These are phyloP conservation scores for Diglossa cyanea DNA, from an alignment of 2,797 vertebrate genomes.

Conservation along the genomic window DNA sequence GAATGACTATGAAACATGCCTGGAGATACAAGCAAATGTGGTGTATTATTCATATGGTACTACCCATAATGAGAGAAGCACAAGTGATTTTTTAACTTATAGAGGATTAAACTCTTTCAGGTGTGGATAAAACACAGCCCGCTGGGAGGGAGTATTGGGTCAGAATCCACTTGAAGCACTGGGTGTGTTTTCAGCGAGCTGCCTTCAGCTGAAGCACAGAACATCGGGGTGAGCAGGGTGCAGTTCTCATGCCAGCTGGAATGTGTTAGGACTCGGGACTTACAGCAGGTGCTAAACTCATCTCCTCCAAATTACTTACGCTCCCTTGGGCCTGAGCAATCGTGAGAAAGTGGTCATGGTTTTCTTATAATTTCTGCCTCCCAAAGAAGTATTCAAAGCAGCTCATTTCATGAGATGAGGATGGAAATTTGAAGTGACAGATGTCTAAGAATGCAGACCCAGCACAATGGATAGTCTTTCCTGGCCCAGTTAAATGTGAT, in stretches of 20 bases:
- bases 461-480: not conserved
- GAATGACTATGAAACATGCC: not conserved
- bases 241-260: not conserved
- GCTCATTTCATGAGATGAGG: not conserved
- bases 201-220: not conserved
- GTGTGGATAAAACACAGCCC: not conserved
- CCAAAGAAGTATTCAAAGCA: not conserved
- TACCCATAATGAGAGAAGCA: not conserved
- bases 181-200: not conserved
- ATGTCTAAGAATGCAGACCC: not conserved
- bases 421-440: not conserved
- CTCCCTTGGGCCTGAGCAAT: not conserved
- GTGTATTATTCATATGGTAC: not conserved
- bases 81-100: not conserved
- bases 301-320: not conserved
- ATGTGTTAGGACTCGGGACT: fast-evolving
- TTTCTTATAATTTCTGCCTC: not conserved
- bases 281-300: not conserved
- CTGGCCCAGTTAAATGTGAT: not conserved
- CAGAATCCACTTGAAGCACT: not conserved
- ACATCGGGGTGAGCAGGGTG: fast-evolving
- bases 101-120: not conserved
- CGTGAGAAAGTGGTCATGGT: fast-evolving
- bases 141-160: not conserved
- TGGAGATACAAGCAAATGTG: not conserved